These are phyloP conservation scores for Pachypanchax playfairii DNA, from an alignment of 2,113 vertebrate species.

Conservation along the genomic window DNA sequence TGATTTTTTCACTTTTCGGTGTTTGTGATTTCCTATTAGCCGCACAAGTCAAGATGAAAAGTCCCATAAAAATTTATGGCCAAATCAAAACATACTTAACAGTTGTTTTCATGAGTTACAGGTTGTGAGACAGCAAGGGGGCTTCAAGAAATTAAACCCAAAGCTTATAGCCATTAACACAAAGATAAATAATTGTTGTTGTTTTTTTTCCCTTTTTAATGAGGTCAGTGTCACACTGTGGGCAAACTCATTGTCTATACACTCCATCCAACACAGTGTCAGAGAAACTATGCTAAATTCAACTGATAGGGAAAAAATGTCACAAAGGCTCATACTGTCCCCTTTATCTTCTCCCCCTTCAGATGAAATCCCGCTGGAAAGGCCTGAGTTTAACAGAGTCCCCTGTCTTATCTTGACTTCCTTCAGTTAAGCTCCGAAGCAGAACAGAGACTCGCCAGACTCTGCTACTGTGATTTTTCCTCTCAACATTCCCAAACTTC, in stretches of 20 bases:
- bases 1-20: conserved; percentile 24
- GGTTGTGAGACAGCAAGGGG: conserved; percentile 80
- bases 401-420: conserved; percentile 84
- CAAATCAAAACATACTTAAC: conserved; percentile 81
- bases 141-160: conserved; percentile 65
- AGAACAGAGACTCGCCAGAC: conserved; percentile 79
- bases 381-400: conserved; percentile 95
- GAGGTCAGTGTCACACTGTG: conserved; percentile 83
- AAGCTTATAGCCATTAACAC: conserved; percentile 69
- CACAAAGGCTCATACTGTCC: conserved; percentile 65
- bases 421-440: conserved; percentile 86
- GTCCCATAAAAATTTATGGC: conserved; percentile 82
- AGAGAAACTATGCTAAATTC: conserved; percentile 75
- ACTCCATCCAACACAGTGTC: conserved; percentile 68
- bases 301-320: conserved; percentile 64
- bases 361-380: conserved; percentile 90
- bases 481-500: conserved; percentile 89
- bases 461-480: conserved; percentile 59
- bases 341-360: conserved; percentile 54
- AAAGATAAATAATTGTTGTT: conserved; percentile 88
- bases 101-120: conserved; percentile 80
- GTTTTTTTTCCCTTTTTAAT: too few relatives aligned
- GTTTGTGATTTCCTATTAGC: conserved; percentile 42
- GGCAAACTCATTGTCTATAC: conserved; percentile 75
- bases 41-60: conserved; percentile 45